A percentile compares a stretch with the other conserved stretches of the same genome.
Conservation (phyloP, 2,113 vertebrate genomes). For the Oriolus oriolus region DNA sequence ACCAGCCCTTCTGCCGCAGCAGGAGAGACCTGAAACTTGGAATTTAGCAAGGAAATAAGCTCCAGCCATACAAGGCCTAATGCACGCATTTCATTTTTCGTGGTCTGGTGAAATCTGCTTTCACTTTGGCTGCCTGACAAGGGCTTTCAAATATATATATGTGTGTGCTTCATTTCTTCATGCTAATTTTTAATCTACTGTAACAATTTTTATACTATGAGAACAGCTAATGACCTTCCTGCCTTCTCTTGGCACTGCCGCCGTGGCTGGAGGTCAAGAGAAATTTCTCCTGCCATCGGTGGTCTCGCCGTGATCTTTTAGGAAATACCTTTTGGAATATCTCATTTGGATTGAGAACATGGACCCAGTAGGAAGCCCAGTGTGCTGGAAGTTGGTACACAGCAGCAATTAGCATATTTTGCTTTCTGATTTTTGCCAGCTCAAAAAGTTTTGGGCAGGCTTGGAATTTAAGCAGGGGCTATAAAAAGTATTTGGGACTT, state of each 20-base stretch:
- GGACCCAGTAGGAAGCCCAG: not conserved
- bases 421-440: not conserved
- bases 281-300: not conserved
- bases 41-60: slow-evolving; percentile 37
- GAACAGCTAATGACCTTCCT: slow-evolving; percentile 24
- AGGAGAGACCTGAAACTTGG: not conserved
- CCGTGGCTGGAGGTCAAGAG: not conserved
- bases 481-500: not conserved
- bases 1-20: not conserved
- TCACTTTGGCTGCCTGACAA: slow-evolving; percentile 48
- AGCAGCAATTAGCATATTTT: not conserved
- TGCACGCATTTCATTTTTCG: not conserved
- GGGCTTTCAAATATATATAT: slow-evolving; percentile 17
- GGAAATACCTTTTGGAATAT: not conserved
- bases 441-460: not conserved
- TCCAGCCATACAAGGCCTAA: not conserved
- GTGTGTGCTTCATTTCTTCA: slow-evolving; percentile 38
- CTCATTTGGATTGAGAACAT: not conserved
- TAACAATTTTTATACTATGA: slow-evolving; percentile 18
- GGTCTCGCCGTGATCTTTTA: not conserved
- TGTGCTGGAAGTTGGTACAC: not conserved
- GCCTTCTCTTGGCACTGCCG: slow-evolving; percentile 8
- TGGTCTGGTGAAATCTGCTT: slow-evolving; percentile 59
- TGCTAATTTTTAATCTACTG: slow-evolving; percentile 62
- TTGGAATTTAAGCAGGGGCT: not conserved